A percentile compares a stretch with the other conserved stretches of the same genome.
These are phyloP conservation scores for Drosophila helvetica DNA, from an alignment of 2,888 invertebrate genomes.

Conservation along the genomic window DNA sequence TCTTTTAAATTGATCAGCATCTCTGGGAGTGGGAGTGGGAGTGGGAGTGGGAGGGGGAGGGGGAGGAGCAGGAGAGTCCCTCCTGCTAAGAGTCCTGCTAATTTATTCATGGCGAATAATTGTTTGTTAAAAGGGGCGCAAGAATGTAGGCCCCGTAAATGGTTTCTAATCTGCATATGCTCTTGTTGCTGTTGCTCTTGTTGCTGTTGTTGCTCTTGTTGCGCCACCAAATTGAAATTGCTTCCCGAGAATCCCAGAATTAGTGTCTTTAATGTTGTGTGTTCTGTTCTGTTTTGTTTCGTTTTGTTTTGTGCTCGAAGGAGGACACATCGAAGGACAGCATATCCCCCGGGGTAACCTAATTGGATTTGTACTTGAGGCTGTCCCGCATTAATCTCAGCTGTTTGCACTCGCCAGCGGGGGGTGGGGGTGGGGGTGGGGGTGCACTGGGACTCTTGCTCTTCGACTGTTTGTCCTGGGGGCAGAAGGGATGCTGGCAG, in stretches of 20 bases:
- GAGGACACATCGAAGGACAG: neutral
- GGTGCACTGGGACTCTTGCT: neutral
- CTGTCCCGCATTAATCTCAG: constrained; percentile 4
- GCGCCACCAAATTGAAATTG: constrained; percentile 31
- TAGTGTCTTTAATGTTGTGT: constrained; percentile 5
- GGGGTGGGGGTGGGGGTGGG: neutral
- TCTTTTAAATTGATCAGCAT: constrained; percentile 68
- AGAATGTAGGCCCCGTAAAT: constrained; percentile 37
- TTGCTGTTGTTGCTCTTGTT: constrained; percentile 21
- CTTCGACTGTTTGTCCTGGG: constrained; percentile 5
- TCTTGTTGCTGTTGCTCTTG: constrained; percentile 4
- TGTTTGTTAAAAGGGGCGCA: constrained; percentile 62
- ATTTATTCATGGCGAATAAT: constrained; percentile 76
- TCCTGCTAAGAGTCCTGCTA: constrained; percentile 47
- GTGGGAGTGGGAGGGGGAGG: neutral
- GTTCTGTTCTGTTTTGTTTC: too few relatives aligned
- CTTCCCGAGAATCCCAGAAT: neutral
- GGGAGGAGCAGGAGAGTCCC: neutral
- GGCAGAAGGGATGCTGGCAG: constrained; percentile 1
- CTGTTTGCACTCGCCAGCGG: constrained; percentile 16
- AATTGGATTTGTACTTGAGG: constrained; percentile 7
- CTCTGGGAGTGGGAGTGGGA: constrained; percentile 6
- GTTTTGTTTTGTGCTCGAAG: neutral
- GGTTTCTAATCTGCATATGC: constrained; percentile 44
- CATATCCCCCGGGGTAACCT: neutral